Conservation (phyloP, 2,797 vertebrate genomes). For the Argentina silus region DNA sequence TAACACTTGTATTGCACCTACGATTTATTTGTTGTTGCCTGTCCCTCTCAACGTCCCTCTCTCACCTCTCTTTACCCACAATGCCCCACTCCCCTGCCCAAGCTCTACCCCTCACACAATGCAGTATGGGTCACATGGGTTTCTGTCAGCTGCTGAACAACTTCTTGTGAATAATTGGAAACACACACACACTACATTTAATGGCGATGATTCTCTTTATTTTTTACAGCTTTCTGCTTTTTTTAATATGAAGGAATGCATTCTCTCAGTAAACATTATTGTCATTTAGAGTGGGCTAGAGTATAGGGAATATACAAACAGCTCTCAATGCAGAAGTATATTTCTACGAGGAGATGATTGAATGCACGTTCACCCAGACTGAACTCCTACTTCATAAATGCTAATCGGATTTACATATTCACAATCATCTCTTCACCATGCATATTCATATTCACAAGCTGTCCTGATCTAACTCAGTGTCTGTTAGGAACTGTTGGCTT, state of each 20-base stretch:
- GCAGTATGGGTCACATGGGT: background rate
- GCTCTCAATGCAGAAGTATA: background rate
- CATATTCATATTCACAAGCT: background rate
- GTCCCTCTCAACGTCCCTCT: background rate
- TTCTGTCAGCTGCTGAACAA: background rate
- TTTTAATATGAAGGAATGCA: background rate
- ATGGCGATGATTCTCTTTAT: background rate
- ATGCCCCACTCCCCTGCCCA: background rate
- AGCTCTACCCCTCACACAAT: background rate
- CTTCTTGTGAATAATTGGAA: constrained; percentile 4
- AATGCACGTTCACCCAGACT: background rate
- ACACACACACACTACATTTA: background rate
- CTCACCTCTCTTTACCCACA: background rate
- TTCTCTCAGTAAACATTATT: background rate
- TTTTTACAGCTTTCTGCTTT: background rate
- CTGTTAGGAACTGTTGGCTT: background rate
- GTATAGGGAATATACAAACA: background rate
- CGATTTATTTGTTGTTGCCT: background rate
- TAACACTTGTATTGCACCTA: background rate
- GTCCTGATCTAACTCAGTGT: background rate
- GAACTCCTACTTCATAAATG: background rate
- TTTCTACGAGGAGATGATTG: background rate
- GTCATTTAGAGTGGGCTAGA: background rate
- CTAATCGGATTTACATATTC: background rate
- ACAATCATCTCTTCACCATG: background rate